A percentile compares a stretch with the other conserved stretches of the same genome.
These are phyloP conservation scores for Corydoras sp. DNA, from an alignment of 2,113 vertebrate genomes.

Conservation along the genomic window DNA sequence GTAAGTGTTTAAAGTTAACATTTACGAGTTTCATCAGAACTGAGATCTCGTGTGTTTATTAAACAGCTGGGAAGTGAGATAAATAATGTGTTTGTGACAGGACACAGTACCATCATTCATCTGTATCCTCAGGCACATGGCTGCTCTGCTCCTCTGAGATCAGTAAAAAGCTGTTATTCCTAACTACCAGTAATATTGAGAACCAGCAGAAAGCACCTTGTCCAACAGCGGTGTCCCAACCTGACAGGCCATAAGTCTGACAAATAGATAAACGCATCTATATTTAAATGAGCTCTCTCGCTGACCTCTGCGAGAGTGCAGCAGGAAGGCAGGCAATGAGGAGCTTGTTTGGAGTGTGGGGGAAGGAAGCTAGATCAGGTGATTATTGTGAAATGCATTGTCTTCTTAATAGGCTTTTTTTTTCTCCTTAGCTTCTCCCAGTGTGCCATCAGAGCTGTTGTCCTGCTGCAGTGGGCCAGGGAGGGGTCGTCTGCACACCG, in stretches of 20 bases:
- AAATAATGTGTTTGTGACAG: background rate
- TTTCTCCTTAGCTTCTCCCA: slow-evolving; percentile 37
- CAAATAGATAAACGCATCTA: slow-evolving; percentile 47
- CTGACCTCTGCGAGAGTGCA: slow-evolving; percentile 45
- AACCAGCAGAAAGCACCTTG: slow-evolving; percentile 19
- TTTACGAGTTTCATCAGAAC: too few relatives aligned
- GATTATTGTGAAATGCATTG: slow-evolving; percentile 52
- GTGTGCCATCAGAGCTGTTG: slow-evolving; percentile 42
- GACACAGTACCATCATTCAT: slow-evolving; percentile 24
- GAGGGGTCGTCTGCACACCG: slow-evolving; percentile 48
- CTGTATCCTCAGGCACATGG: slow-evolving; percentile 19
- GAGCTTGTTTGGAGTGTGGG: slow-evolving; percentile 12
- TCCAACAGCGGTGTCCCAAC: slow-evolving; percentile 36
- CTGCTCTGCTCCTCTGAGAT: slow-evolving; percentile 35
- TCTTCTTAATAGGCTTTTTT: slow-evolving; percentile 50
- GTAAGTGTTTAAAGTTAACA: too few relatives aligned
- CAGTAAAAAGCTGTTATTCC: slow-evolving; percentile 32
- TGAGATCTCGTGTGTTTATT: too few relatives aligned
- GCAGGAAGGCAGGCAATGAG: slow-evolving; percentile 25
- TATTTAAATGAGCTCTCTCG: slow-evolving; percentile 54
- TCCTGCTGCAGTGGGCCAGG: slow-evolving; percentile 26
- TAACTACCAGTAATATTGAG: slow-evolving; percentile 29
- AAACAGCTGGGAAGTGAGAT: too few relatives aligned
- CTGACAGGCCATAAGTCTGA: slow-evolving; percentile 42
- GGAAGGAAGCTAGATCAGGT: slow-evolving; percentile 34